phyloP scores from a whole-genome alignment of 1,140 invertebrate species.

The Pogonognathellus flavescens region DNA sequence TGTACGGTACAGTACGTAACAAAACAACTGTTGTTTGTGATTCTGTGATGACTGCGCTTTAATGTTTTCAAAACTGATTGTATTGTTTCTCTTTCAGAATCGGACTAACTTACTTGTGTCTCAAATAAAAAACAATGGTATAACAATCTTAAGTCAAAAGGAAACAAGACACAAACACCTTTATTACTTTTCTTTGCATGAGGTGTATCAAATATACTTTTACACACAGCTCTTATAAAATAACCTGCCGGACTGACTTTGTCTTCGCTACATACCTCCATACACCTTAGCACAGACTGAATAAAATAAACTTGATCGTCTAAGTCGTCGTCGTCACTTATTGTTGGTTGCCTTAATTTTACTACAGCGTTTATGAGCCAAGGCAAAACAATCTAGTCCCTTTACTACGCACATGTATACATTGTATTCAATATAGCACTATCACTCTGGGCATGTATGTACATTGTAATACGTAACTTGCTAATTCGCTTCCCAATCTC shows the following conservation, averaged over 20 bases:
- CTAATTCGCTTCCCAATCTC: conserved; percentile 9
- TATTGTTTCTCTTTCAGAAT: not conserved
- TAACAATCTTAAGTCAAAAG: not conserved
- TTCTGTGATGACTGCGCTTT: conserved; percentile 12
- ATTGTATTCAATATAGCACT: not conserved
- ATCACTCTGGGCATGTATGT: not conserved
- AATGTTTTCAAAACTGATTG: conserved; percentile 10
- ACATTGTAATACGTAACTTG: not conserved
- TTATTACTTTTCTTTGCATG: conserved; percentile 11
- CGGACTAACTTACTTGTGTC: not conserved
- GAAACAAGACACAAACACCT: not conserved
- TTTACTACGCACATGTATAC: conserved; percentile 1
- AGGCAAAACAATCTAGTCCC: not conserved
- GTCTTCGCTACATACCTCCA: not conserved
- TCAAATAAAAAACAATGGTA: not conserved
- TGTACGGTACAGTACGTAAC: too few relatives aligned
- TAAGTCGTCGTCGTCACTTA: conserved; percentile 20
- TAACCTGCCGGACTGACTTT: not conserved
- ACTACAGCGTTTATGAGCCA: not conserved
- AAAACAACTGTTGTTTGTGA: not conserved
- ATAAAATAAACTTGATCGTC: not conserved
- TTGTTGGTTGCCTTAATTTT: not conserved
- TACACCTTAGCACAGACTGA: not conserved
- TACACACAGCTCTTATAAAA: not conserved
- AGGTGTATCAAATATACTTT: not conserved